A percentile compares a stretch with the other conserved stretches of the same genome.
Conservation (phyloP, 2,888 invertebrate genomes). For the Sphaerophoria rueppellii region DNA sequence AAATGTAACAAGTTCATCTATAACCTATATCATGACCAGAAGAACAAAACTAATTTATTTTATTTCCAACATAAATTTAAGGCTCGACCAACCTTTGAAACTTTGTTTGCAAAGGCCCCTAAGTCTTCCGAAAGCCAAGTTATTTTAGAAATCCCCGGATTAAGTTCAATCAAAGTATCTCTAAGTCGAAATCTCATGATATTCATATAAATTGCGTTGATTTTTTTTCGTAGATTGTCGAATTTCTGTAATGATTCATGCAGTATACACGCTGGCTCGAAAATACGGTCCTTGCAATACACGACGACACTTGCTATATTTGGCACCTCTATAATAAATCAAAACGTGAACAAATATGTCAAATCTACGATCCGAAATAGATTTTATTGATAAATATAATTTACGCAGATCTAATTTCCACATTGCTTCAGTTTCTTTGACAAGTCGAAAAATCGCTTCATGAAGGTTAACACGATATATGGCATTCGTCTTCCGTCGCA, state of each 20-base stretch:
- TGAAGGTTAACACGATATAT: conserved; percentile 89
- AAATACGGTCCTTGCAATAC: conserved; percentile 88
- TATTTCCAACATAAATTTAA: too few relatives aligned
- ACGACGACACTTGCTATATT: conserved; percentile 89
- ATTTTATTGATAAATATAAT: neutral
- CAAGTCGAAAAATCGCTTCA: conserved; percentile 87
- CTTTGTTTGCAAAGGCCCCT: conserved; percentile 79
- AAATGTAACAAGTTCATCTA: conserved; percentile 76
- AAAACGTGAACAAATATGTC: neutral
- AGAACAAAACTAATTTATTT: neutral
- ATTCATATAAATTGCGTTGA: conserved; percentile 85
- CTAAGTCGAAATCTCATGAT: conserved; percentile 87
- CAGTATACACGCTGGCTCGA: conserved; percentile 85
- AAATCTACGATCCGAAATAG: neutral
- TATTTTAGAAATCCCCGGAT: conserved; percentile 89
- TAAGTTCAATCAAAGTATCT: conserved; percentile 87
- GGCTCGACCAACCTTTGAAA: conserved; percentile 83
- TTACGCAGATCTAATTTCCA: conserved; percentile 85
- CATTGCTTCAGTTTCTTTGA: conserved; percentile 92
- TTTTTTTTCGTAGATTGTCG: conserved; percentile 83
- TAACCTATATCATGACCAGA: conserved; percentile 74
- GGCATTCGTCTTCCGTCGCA: conserved; percentile 85
- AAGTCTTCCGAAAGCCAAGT: conserved; percentile 91
- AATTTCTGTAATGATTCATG: conserved; percentile 86
- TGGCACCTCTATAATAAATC: conserved; percentile 85